Conservation (phyloP, 1,140 invertebrate species). For the Pantala flavescens region DNA sequence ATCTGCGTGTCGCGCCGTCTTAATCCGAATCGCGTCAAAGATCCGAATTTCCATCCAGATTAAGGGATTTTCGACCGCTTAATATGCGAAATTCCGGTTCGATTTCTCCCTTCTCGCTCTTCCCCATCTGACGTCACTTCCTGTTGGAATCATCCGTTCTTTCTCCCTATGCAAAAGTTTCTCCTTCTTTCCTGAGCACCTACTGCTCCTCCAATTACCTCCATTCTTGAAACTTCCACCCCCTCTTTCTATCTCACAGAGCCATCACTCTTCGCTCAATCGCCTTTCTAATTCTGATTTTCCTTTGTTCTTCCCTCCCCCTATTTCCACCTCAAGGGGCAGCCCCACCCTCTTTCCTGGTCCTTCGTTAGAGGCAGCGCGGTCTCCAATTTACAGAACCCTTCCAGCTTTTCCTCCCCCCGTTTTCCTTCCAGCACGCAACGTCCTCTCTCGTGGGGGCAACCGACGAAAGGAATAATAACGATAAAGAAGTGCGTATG, state of each 20-base stretch:
- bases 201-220: no score
- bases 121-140: no score
- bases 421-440: neutral
- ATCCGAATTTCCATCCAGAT: no score
- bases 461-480: neutral
- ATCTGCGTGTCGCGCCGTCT: no score
- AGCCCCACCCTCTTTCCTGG: neutral
- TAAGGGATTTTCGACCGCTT: no score
- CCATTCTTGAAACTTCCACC: neutral
- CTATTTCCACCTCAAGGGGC: neutral
- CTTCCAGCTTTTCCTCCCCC: neutral
- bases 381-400: neutral
- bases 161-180: no score
- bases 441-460: neutral
- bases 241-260: neutral
- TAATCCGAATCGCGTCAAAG: no score
- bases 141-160: no score
- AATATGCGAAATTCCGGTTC: no score
- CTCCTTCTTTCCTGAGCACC: no score
- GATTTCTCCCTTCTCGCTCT: no score
- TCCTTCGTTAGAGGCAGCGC: slow-evolving; percentile 6
- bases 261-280: neutral
- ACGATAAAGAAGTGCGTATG: neutral
- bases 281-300: slow-evolving; percentile 6
- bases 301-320: slow-evolving; percentile 1